phyloP scores from a whole-genome alignment of 2,113 vertebrate genomes.

The Peromyscus maniculatus region DNA sequence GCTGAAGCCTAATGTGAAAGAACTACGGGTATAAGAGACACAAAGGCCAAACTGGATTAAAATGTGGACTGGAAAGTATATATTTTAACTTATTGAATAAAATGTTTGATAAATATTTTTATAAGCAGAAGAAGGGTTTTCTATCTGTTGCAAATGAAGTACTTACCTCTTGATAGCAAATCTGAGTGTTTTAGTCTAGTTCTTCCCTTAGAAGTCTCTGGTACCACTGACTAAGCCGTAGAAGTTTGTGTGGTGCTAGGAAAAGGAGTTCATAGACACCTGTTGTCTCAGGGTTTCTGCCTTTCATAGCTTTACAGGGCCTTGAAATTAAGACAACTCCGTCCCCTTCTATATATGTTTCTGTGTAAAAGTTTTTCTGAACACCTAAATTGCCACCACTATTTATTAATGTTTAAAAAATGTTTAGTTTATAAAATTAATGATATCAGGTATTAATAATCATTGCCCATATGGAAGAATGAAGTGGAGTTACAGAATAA shows the following conservation, averaged over 20 bases:
- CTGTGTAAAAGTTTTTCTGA: neutral
- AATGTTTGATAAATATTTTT: constrained; percentile 74
- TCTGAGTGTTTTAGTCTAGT: neutral
- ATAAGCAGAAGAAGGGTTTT: neutral
- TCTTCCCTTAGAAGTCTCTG: neutral
- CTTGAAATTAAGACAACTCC: neutral
- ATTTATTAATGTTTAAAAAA: neutral
- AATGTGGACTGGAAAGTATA: constrained; percentile 89
- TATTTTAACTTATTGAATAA: constrained; percentile 91
- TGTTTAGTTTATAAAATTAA: neutral
- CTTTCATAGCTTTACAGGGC: neutral
- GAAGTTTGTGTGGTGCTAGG: too few species aligned
- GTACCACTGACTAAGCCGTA: neutral
- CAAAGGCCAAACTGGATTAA: constrained; percentile 93
- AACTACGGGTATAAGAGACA: constrained; percentile 87
- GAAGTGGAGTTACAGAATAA: neutral
- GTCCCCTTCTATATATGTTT: neutral
- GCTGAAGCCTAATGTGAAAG: constrained; percentile 87
- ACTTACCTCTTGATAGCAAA: neutral
- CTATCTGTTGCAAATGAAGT: neutral
- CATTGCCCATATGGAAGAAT: neutral
- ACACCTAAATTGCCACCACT: neutral
- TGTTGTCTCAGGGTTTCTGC: neutral
- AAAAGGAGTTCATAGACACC: neutral
- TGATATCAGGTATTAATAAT: neutral